Base-by-base conservation (phyloP, 2,113 vertebrate species). In the Saccopteryx bilineata region DNA sequence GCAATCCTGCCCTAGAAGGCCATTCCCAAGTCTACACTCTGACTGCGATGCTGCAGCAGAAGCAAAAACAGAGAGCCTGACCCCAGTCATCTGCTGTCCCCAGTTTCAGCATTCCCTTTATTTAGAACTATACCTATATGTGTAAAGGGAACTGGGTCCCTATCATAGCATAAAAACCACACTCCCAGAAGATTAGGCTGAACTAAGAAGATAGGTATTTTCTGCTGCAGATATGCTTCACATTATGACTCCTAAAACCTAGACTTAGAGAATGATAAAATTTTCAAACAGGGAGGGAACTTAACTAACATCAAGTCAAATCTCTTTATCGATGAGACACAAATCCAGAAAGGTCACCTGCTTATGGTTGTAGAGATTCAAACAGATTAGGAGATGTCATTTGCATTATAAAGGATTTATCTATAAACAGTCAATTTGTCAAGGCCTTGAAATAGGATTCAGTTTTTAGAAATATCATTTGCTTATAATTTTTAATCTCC, bases 361-460 rank as follows among this genome's bases (percentile, higher is more conserved):
- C 26, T 84, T 54, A 90, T 93, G 72, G 52, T 60, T 81, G 72
- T 13, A 80, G 58, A 95, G 66, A 94, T 75, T 75, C 79, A 89
- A 69, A 84, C n/a, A 65, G 33, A 39, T 61, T 56, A 56, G 15
- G 33, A 83, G 50, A 52, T 19, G 14, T n/a, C 63, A 68, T 48
- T 58, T 74, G 74, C 13, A 48, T 69, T 56, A 14, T 26, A 78
- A 93, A 82, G 19, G n/a, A 85, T 82, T 91, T 86, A 75, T 76
- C 69, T 90, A 87, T 91, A 66, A 95, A 82, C 46, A 60, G 39
- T 48, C 86, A 17, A 83, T 60, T 79, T 91, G 33, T 18, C 76
- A 81, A 90, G 72, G 28, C 88, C 80, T 63, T 66, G 5, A 92
- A 84, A 90, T 84, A 87, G 69, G 61, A 93, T 23, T 74, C 72